These are phyloP conservation scores for Varanus salvator DNA, from an alignment of 2,113 vertebrate genomes.

Conservation along the genomic window DNA sequence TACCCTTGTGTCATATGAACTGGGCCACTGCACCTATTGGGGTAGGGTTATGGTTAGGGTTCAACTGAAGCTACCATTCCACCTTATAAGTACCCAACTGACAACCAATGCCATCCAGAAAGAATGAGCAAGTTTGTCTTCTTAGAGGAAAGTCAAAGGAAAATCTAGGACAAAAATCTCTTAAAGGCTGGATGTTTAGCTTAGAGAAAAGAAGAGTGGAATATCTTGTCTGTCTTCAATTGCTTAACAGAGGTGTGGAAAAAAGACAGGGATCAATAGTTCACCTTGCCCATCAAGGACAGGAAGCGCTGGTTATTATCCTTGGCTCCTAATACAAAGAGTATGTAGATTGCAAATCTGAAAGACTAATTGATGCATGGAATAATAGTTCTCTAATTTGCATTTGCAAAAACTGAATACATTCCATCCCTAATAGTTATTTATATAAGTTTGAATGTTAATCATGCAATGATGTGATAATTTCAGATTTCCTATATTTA, in stretches of 20 bases:
- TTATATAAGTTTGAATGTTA: slow-evolving; percentile 20
- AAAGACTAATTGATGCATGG: background rate
- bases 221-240: background rate
- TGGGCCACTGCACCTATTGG: too few species aligned
- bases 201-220: background rate
- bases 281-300: background rate
- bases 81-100: too few species aligned
- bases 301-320: background rate
- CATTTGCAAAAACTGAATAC: slow-evolving; percentile 5
- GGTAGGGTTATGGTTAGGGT: too few species aligned
- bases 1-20: too few species aligned
- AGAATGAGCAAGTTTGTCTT: too few species aligned
- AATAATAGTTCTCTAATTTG: background rate
- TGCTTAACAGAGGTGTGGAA: background rate
- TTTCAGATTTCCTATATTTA: slow-evolving; percentile 24
- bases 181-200: background rate
- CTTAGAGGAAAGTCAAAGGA: background rate
- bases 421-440: background rate
- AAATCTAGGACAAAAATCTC: background rate
- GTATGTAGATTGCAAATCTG: background rate
- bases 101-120: too few species aligned
- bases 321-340: background rate
- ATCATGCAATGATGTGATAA: slow-evolving; percentile 23
- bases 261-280: background rate
- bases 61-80: too few species aligned